Evolutionary conservation across 2,797 vertebrate genomes (phyloP), one percentile per base, ranked within the genome.

Genomic region (Pipistrellus pipistrellus): DNA sequence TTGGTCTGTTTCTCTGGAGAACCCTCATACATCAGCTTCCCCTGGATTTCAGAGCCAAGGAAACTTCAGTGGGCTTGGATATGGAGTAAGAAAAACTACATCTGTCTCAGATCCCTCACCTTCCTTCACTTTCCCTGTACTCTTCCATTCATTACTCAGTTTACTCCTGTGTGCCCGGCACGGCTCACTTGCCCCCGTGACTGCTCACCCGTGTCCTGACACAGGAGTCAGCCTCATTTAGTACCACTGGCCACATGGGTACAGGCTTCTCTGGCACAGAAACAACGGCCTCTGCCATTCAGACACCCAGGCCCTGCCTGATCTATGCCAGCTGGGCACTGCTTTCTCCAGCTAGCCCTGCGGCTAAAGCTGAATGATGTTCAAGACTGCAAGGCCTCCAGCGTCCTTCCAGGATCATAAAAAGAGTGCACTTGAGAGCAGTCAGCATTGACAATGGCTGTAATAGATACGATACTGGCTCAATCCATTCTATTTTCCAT

Each of bases 401-500:
- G 8, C 12, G 32, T 55, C 48, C 72, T 92, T 68, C 46, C 35
- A 71, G 32, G 27, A 57, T n/a, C 64, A 46, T 44, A 8, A 69
- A 85, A 69, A 78, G 32, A 85, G 83, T 18, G 20, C 30, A 44
- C 62, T 14, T 81, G 78, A 72, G 48, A 69, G 85, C 35, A 46
- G 8, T 48, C 62, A 44, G 21, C 72, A 25, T 8, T 32, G n/a
- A 62, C 21, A 77, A 89, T 4, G 77, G 57, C 84, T 87, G 92
- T 85, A 89, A 82, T 68, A 95, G 93, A 90, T 44, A 90, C 35
- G 90, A 66, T 88, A 51, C 55, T 68, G 83, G 88, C 38, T 35
- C 85, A 41, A 68, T 84, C 48, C 13, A 3, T 84, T 90, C 90
- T 85, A 7, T 76, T 96, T 96, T 93, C 96, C 94, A 95, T 92